These are phyloP conservation scores for Apolygus lucorum DNA, from an alignment of 1,140 invertebrate species.

Conservation along the genomic window DNA sequence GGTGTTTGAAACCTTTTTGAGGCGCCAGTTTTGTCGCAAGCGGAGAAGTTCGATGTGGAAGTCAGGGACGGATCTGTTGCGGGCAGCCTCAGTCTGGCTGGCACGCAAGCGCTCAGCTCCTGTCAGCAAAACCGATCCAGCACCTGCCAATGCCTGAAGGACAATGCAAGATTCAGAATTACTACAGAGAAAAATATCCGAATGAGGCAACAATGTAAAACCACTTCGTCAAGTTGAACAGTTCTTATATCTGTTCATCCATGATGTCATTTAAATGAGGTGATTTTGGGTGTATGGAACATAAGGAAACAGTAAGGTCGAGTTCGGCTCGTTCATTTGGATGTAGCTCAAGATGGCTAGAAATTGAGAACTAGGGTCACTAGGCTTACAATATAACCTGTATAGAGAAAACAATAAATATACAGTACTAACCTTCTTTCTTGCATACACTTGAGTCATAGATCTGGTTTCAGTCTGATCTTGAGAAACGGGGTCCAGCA, in stretches of 20 bases:
- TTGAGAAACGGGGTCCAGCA: slow-evolving; percentile 83
- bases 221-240: too few relatives aligned
- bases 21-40: slow-evolving; percentile 84
- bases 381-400: too few relatives aligned
- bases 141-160: slow-evolving; percentile 67
- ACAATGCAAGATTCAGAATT: too few relatives aligned
- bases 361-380: too few relatives aligned
- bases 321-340: too few relatives aligned
- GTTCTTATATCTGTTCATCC: too few relatives aligned
- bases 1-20: slow-evolving; percentile 90
- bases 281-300: too few relatives aligned
- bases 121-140: slow-evolving; percentile 65
- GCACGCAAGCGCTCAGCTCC: slow-evolving; percentile 79
- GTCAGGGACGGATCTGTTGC: slow-evolving; percentile 65
- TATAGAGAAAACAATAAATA: slow-evolving; percentile 18
- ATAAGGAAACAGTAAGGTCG: too few relatives aligned
- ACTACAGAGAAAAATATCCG: too few relatives aligned
- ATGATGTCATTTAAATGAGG: too few relatives aligned
- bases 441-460: slow-evolving; percentile 80
- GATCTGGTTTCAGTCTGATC: slow-evolving; percentile 72
- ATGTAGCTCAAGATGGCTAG: too few relatives aligned
- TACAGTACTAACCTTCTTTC: slow-evolving; percentile 61
- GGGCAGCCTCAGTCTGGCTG: slow-evolving; percentile 65
- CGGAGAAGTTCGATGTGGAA: slow-evolving; percentile 88
- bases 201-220: too few relatives aligned